Evolutionary conservation across 2,888 invertebrate species (phyloP), one percentile per base, ranked within the genome.

Genomic region (Sarcophaga carnaria): DNA sequence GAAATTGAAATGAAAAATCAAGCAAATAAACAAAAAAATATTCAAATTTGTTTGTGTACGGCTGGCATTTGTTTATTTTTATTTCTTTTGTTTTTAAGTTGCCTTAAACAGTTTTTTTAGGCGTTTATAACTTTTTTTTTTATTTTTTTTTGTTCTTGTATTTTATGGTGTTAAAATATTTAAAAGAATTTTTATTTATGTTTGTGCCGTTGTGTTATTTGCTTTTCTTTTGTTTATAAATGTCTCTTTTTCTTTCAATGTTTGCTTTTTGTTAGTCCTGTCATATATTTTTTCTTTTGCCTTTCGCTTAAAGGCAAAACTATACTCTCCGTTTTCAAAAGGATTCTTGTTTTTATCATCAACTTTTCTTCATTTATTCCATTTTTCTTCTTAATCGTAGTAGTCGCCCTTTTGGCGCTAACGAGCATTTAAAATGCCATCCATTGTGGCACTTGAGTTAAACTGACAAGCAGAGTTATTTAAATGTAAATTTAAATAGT

Each of bases 391-490:
- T 67, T 54, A 71, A 54, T 74, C 4, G 71, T 71, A 72, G 47
- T 59, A 70, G 79, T 76, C 80, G 80, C 83, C 86, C 75, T 78
- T 87, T 84, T 83, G 86, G 86, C 86, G 86, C 86, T 84, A 87
- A 87, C 75, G 59, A 83, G 74, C 86, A 87, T 81, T 87, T 87
- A 78, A 87, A 75, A 77, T 84, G 86, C 62, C 86, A 84, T 87
- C 81, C 75, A 75, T 84, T 78, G 77, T 71, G 60, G 80, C 75
- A 78, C 83, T 87, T 84, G 80, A 78, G 77, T 70, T 60, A 75
- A 83, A 75, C 79, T 69, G 80, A 80, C 80, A 84, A 76, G 66
- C 81, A 78, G n/a, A 70, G 37, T 69, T 80, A 70, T 79, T 84
- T 84, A 75, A 77, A 74, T 81, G 78, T 86, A 75, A 75, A 87